Conservation (phyloP, 1,140 invertebrate genomes). For the Sitophilus oryzae region DNA sequence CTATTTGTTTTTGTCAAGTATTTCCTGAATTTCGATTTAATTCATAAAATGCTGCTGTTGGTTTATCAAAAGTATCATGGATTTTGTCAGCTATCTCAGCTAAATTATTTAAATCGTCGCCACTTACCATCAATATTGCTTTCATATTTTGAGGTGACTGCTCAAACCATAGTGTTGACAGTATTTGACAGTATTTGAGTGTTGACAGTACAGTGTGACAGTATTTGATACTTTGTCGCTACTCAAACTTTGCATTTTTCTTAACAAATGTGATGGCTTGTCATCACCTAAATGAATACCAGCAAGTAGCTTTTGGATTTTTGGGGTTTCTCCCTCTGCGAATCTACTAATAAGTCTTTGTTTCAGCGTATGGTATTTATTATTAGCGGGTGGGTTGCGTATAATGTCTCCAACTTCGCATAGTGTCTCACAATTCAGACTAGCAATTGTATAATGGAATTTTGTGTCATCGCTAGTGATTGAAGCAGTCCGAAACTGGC, state of each 20-base stretch:
- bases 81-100: no score
- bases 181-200: slow-evolving; percentile 7
- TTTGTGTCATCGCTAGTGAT: slow-evolving; percentile 14
- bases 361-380: slow-evolving; percentile 23
- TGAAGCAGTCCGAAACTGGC: slow-evolving; percentile 3
- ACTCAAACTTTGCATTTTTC: slow-evolving; percentile 20
- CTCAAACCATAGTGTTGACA: not conserved
- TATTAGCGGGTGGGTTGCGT: slow-evolving; percentile 10
- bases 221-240: slow-evolving; percentile 5
- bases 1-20: not conserved
- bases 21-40: no score
- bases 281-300: slow-evolving; percentile 34
- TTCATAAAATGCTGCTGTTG: no score
- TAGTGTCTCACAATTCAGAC: slow-evolving; percentile 12
- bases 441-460: slow-evolving; percentile 17
- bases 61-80: no score
- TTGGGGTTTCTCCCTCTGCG: slow-evolving; percentile 28
- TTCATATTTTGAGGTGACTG: no score
- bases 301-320: slow-evolving; percentile 31
- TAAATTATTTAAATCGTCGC: no score
- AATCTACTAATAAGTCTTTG: slow-evolving; percentile 21
- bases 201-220: slow-evolving; percentile 20
- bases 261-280: slow-evolving; percentile 31
- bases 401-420: slow-evolving; percentile 14
- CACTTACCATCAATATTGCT: no score